A percentile compares a stretch with the other conserved stretches of the same genome.
These are phyloP conservation scores for Hippocampus mohnikei DNA, from an alignment of 2,113 vertebrate species.

Conservation along the genomic window DNA sequence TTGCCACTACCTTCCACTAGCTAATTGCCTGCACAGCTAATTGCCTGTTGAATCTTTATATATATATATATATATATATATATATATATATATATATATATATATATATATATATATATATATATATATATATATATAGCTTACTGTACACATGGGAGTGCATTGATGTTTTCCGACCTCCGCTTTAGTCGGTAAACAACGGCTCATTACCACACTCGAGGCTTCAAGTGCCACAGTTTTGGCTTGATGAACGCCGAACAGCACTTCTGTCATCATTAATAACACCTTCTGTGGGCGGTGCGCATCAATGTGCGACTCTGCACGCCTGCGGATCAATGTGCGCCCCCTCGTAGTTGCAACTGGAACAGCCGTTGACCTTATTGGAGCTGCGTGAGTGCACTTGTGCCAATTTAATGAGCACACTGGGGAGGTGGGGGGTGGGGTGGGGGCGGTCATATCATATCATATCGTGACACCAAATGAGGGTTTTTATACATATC, in stretches of 20 bases:
- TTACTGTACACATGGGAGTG: conserved; percentile 2
- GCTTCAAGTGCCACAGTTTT: conserved; percentile 15
- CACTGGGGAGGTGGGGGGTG: conserved; percentile 5
- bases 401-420: conserved; percentile 57
- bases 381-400: conserved; percentile 33
- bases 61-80: no score
- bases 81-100: no score
- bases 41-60: conserved; percentile 9
- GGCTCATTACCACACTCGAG: neutral
- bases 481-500: conserved; percentile 44
- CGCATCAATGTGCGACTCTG: conserved; percentile 15
- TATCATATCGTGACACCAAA: conserved; percentile 49
- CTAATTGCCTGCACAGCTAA: conserved; percentile 2
- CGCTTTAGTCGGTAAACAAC: neutral
- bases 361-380: conserved; percentile 31
- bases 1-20: neutral
- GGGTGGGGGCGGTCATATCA: conserved; percentile 36
- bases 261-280: conserved; percentile 31
- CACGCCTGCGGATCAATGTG: conserved; percentile 15
- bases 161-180: conserved; percentile 8
- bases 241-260: conserved; percentile 28
- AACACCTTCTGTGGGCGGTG: conserved; percentile 25
- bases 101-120: neutral
- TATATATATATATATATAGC: neutral
- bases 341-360: conserved; percentile 24